A percentile compares a stretch with the other conserved stretches of the same genome.
Conservation (phyloP, 2,888 invertebrate species). For the Cataglyphis livida region DNA sequence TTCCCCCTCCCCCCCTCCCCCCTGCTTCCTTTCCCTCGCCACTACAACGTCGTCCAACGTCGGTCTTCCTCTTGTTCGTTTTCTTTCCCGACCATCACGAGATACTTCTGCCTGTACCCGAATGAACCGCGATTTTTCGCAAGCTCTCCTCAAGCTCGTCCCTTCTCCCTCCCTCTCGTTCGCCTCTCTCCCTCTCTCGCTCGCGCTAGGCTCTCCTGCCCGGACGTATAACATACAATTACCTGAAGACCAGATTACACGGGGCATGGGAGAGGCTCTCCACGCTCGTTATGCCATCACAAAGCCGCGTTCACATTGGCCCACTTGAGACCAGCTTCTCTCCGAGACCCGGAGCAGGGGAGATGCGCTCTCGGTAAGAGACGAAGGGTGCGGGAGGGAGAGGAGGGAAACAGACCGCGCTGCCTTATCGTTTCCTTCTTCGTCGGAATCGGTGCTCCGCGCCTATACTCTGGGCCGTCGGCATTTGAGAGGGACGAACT, state of each 20-base stretch:
- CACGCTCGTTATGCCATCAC: conserved; percentile 76
- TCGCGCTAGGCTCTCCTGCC: conserved; percentile 68
- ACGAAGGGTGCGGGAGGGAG: background rate
- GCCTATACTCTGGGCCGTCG: conserved; percentile 52
- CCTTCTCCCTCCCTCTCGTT: conserved; percentile 3
- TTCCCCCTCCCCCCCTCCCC: background rate
- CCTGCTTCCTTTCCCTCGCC: conserved; percentile 48
- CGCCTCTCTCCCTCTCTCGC: conserved; percentile 39
- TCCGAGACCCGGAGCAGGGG: conserved; percentile 54
- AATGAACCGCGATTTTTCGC: conserved; percentile 80
- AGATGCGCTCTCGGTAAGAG: conserved; percentile 52
- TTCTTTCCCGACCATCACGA: conserved; percentile 59
- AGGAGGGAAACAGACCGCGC: conserved; percentile 1
- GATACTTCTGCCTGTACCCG: conserved; percentile 66
- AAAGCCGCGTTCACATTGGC: conserved; percentile 78
- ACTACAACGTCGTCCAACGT: conserved; percentile 47
- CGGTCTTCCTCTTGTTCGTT: conserved; percentile 52
- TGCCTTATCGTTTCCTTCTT: conserved; percentile 64
- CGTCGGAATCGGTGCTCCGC: conserved; percentile 56
- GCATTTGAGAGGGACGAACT: conserved; percentile 44
- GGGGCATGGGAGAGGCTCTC: conserved; percentile 79
- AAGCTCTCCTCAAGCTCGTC: conserved; percentile 63
- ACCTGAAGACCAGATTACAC: conserved; percentile 83
- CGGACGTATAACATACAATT: conserved; percentile 85
- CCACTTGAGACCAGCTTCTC: conserved; percentile 68